phyloP scores from a whole-genome alignment of 2,113 vertebrate genomes.

The Ceratotherium simum region DNA sequence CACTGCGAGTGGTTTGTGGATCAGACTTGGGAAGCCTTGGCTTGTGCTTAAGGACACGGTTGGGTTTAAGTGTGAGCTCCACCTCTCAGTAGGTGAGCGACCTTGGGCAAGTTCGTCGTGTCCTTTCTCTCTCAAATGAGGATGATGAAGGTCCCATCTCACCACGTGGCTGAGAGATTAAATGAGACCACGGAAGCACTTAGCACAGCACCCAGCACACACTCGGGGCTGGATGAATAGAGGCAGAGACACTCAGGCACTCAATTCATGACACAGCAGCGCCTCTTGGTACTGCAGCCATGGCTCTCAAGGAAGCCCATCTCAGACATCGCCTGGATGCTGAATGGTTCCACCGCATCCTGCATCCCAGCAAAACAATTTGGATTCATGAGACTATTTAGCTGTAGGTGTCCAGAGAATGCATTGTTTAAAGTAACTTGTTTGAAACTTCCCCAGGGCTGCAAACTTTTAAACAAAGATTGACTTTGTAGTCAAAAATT shows the following conservation, averaged over 20 bases:
- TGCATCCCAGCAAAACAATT: not conserved
- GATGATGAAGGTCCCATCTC: not conserved
- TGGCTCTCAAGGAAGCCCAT: not conserved
- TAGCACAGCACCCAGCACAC: not conserved
- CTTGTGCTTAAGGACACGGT: not conserved
- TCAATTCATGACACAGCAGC: not conserved
- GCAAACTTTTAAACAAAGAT: constrained; percentile 81
- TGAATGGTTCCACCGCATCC: not conserved
- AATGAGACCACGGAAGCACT: accelerated
- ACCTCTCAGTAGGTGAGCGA: not conserved
- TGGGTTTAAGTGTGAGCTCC: not conserved
- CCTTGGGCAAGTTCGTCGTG: not conserved
- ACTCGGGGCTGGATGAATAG: not conserved
- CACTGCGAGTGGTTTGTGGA: accelerated
- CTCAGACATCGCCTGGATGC: not conserved
- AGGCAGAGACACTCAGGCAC: not conserved
- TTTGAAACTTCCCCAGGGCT: constrained; percentile 65
- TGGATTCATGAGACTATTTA: constrained; percentile 67
- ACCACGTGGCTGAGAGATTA: not conserved
- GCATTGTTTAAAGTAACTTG: constrained; percentile 60
- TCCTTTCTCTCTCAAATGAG: not conserved
- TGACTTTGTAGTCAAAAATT: constrained; percentile 75
- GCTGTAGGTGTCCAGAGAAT: constrained; percentile 69
- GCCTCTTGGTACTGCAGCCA: accelerated
- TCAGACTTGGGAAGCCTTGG: not conserved